These are phyloP conservation scores for Odocoileus hemionus DNA, from an alignment of 2,113 vertebrate species.

Conservation along the genomic window DNA sequence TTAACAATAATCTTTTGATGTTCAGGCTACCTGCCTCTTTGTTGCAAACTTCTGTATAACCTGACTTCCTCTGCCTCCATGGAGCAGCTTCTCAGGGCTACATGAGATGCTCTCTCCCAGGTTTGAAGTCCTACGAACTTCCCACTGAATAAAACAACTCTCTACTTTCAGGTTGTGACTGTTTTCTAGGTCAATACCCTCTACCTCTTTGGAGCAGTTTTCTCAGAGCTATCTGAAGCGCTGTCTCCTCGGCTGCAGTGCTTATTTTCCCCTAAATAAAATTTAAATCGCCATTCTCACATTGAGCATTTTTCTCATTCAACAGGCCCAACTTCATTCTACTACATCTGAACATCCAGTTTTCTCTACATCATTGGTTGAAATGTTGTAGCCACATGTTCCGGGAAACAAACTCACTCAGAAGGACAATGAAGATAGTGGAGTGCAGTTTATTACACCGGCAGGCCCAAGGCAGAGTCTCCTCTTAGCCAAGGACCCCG, in stretches of 20 bases:
- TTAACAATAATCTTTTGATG: not conserved
- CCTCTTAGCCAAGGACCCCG: not conserved
- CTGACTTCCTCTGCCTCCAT: not conserved
- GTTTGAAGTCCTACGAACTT: not conserved
- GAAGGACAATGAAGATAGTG: not conserved
- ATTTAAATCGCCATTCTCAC: not conserved
- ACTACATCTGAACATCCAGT: not conserved
- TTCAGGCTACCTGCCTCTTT: not conserved
- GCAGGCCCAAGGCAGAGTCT: not conserved
- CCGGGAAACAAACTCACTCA: not conserved
- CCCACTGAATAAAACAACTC: not conserved
- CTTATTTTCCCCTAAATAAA: not conserved
- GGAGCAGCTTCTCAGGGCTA: not conserved
- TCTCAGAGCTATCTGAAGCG: not conserved
- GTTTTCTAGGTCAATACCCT: not conserved
- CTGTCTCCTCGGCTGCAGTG: not conserved
- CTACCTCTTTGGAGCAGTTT: not conserved
- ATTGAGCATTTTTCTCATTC: not conserved
- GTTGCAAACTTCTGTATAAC: not conserved
- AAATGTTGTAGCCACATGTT: fast-evolving
- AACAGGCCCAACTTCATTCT: not conserved
- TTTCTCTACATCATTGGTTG: not conserved
- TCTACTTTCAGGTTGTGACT: not conserved
- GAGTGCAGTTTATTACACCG: not conserved
- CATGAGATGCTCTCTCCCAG: not conserved